These are phyloP conservation scores for Hypotaenidia philippensis DNA, from an alignment of 2,797 vertebrate genomes.

Conservation along the genomic window DNA sequence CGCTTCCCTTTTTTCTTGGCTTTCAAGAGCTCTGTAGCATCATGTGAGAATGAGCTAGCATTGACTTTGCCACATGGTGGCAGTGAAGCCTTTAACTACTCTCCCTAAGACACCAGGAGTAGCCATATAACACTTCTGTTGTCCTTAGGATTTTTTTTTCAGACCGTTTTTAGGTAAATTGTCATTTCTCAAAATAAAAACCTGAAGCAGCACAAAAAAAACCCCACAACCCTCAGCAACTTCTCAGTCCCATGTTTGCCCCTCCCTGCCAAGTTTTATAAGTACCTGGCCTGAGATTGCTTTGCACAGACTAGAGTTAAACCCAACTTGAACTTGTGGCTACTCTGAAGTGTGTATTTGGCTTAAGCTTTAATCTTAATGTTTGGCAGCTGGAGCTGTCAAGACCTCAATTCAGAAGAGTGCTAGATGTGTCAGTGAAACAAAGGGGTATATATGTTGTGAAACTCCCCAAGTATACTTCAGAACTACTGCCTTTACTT, in stretches of 20 bases:
- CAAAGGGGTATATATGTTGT: not conserved
- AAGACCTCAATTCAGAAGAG: not conserved
- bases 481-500: not conserved
- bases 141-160: not conserved
- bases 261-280: not conserved
- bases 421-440: not conserved
- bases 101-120: not conserved
- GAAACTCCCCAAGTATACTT: not conserved
- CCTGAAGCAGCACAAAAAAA: not conserved
- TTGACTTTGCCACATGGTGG: constrained; percentile 74
- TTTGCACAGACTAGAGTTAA: not conserved
- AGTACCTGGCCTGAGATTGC: not conserved
- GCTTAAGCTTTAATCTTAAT: not conserved
- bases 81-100: constrained; percentile 68
- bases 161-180: not conserved
- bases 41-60: not conserved
- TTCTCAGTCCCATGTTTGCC: rapidly evolving
- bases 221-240: not conserved
- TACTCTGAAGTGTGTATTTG: not conserved
- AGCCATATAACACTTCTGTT: not conserved
- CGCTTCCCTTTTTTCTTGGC: not conserved
- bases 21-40: not conserved
- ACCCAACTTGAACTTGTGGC: not conserved
- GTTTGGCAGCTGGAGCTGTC: not conserved
- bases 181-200: not conserved